A percentile compares a stretch with the other conserved stretches of the same genome.
Evolutionary conservation across 2,888 invertebrate genomes (phyloP).

Genomic region (Pseudolycoriella hygida): DNA sequence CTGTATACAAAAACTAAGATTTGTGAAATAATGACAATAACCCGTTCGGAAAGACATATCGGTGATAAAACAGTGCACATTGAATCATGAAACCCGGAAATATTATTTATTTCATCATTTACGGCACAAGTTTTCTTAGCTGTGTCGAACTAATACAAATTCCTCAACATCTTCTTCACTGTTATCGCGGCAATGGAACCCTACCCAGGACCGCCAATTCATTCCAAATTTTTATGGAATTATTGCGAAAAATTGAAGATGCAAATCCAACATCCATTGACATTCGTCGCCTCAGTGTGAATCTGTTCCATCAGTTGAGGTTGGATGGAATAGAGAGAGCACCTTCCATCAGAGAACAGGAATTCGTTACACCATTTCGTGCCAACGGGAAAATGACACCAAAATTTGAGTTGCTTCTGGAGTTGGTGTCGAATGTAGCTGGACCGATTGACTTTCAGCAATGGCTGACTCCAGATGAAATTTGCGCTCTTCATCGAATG

Average conservation of each 20-base stretch:
- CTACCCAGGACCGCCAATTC: slow-evolving; percentile 35
- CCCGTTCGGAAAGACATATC: too few species aligned
- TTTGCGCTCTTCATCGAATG: slow-evolving; percentile 36
- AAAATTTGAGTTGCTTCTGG: slow-evolving; percentile 39
- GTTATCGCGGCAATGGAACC: slow-evolving; percentile 36
- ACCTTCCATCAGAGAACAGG: slow-evolving; percentile 27
- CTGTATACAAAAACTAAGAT: too few species aligned
- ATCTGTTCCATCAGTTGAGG: slow-evolving; percentile 35
- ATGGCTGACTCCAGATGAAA: slow-evolving; percentile 29
- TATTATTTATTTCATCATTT: too few species aligned
- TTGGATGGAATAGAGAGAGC: slow-evolving; percentile 42
- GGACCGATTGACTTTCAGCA: slow-evolving; percentile 19
- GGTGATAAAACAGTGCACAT: too few species aligned
- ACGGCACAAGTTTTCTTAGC: too few species aligned
- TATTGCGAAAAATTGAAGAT: slow-evolving; percentile 41
- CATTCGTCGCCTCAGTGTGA: slow-evolving; percentile 35
- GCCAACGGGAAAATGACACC: slow-evolving; percentile 40
- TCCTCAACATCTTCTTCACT: slow-evolving; percentile 37
- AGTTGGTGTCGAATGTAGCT: slow-evolving; percentile 34
- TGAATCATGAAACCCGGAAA: too few species aligned
- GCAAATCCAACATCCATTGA: slow-evolving; percentile 32
- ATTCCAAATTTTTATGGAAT: slow-evolving; percentile 38
- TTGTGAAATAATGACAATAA: too few species aligned
- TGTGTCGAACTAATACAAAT: slow-evolving; percentile 18
- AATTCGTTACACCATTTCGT: slow-evolving; percentile 36